Percentiles rank a stretch among this genome's conserved stretches.
These are phyloP conservation scores for Drosophila testacea DNA, from an alignment of 2,888 invertebrate species.

Conservation along the genomic window DNA sequence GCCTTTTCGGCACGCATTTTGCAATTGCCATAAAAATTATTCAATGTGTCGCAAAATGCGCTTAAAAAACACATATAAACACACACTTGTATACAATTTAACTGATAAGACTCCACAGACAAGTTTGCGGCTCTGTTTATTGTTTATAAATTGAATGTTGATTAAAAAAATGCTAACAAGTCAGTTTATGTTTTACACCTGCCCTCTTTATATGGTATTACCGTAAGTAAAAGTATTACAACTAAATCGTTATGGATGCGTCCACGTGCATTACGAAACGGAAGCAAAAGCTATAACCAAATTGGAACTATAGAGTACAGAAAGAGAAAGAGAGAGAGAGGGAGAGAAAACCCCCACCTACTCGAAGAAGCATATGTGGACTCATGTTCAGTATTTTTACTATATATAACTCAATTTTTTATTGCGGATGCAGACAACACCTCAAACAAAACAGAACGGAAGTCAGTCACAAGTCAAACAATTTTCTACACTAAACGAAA, in stretches of 20 bases:
- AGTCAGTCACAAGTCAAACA: slow-evolving; percentile 6
- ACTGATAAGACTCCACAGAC: slow-evolving; percentile 28
- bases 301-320: slow-evolving; percentile 17
- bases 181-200: slow-evolving; percentile 30
- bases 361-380: slow-evolving; percentile 20
- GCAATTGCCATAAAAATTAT: slow-evolving; percentile 65
- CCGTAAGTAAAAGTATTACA: slow-evolving; percentile 2
- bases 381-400: slow-evolving; percentile 7
- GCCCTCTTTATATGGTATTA: slow-evolving; percentile 8
- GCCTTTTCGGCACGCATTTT: slow-evolving; percentile 70
- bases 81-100: slow-evolving; percentile 39
- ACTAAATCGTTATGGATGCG: background rate
- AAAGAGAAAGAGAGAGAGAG: background rate
- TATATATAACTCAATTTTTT: slow-evolving; percentile 24
- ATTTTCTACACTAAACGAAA: slow-evolving; percentile 11
- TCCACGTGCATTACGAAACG: slow-evolving; percentile 13
- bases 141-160: slow-evolving; percentile 41
- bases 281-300: slow-evolving; percentile 28
- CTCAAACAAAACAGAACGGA: slow-evolving; percentile 27
- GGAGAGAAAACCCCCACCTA: background rate
- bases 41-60: slow-evolving; percentile 64
- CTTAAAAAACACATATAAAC: slow-evolving; percentile 44
- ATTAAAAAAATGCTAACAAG: slow-evolving; percentile 33
- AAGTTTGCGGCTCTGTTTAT: slow-evolving; percentile 20
- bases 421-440: slow-evolving; percentile 47